Evolutionary conservation across 2,797 vertebrate genomes (phyloP).

Genomic region (Spondyliosoma cantharus): DNA sequence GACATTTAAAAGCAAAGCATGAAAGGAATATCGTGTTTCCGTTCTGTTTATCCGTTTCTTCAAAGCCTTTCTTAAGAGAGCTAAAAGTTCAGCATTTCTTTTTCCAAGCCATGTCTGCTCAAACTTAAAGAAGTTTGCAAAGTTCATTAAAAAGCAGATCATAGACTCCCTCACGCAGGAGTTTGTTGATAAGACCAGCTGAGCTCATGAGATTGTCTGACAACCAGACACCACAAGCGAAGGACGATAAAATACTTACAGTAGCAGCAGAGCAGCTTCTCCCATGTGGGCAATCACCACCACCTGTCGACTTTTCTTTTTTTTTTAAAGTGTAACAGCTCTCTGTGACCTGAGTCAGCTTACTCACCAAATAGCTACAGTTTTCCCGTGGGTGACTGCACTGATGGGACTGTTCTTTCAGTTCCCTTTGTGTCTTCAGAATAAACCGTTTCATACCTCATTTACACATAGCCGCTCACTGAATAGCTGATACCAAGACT

Average conservation of each 20-base stretch:
- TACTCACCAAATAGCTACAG: too few species aligned
- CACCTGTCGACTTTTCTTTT: too few species aligned
- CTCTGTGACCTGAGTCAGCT: too few species aligned
- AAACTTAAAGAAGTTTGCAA: neutral
- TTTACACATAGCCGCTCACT: neutral
- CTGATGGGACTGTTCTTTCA: neutral
- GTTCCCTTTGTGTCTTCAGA: neutral
- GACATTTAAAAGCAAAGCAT: neutral
- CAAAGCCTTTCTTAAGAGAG: neutral
- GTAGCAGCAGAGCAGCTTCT: too few species aligned
- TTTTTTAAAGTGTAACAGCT: too few species aligned
- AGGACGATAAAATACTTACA: neutral
- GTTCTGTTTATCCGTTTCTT: neutral
- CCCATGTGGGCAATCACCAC: too few species aligned
- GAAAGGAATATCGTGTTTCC: neutral
- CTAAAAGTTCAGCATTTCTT: neutral
- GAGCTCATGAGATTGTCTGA: neutral
- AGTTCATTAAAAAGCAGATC: neutral
- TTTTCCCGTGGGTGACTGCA: too few species aligned
- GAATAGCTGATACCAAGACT: neutral
- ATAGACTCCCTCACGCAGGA: neutral
- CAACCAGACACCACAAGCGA: neutral
- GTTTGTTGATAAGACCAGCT: neutral
- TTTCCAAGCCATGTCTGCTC: neutral
- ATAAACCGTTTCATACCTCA: too few species aligned